A percentile compares a stretch with the other conserved stretches of the same genome.
These are phyloP conservation scores for Quadroppia sp. DNA, from an alignment of 2,888 invertebrate genomes.

Conservation along the genomic window DNA sequence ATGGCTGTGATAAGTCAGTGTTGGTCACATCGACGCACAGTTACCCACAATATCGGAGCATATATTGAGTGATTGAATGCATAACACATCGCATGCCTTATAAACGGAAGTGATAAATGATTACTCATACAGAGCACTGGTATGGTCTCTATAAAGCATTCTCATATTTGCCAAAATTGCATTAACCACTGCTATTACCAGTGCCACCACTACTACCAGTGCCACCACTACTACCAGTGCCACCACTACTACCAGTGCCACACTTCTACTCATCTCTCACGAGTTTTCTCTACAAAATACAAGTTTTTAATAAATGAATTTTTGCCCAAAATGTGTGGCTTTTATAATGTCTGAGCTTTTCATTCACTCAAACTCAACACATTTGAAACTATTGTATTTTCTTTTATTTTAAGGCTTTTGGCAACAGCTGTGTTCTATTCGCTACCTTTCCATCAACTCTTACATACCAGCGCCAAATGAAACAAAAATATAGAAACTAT, in stretches of 20 bases:
- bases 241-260: too few species aligned
- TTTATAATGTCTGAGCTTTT: neutral
- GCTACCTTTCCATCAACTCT: conserved; percentile 3
- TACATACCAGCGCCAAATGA: neutral
- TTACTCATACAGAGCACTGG: neutral
- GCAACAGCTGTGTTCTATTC: conserved; percentile 31
- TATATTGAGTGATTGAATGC: conserved; percentile 6
- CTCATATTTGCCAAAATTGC: too few species aligned
- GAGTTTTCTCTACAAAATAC: neutral
- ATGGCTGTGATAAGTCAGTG: neutral
- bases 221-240: too few species aligned
- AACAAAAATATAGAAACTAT: conserved; percentile 1
- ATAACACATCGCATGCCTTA: neutral
- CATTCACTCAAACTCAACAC: neutral
- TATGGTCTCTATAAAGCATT: too few species aligned
- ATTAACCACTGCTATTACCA: too few species aligned
- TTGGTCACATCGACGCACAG: neutral
- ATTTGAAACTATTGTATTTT: neutral
- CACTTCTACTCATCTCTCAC: neutral
- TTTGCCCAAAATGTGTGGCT: conserved; percentile 2
- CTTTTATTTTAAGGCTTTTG: neutral
- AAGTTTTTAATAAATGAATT: conserved; percentile 2
- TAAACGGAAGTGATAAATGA: conserved; percentile 9
- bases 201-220: too few species aligned
- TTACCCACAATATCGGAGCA: neutral